Conservation (phyloP, 2,888 invertebrate species). For the Agrochola macilenta region DNA sequence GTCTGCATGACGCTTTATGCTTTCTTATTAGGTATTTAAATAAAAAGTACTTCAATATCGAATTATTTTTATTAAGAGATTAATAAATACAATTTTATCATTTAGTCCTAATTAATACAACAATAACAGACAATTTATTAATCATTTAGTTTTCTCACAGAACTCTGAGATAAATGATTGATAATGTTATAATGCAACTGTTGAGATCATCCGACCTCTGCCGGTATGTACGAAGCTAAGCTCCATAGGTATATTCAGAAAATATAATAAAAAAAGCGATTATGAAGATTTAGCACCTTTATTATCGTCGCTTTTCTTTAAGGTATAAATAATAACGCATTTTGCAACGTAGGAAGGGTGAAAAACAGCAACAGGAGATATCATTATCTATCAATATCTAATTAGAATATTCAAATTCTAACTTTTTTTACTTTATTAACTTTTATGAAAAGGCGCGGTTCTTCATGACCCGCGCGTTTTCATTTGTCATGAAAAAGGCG, state of each 20-base stretch:
- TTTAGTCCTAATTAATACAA: background rate
- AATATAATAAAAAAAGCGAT: too few relatives aligned
- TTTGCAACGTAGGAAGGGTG: background rate
- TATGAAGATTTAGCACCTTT: background rate
- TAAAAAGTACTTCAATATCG: background rate
- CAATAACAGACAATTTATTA: background rate
- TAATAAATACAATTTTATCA: background rate
- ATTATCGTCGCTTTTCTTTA: background rate
- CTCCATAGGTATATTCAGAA: too few relatives aligned
- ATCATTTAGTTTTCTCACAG: conserved; percentile 1
- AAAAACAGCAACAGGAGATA: background rate
- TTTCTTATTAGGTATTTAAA: background rate
- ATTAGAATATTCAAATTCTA: too few relatives aligned
- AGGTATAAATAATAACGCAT: background rate
- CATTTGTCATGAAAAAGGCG: background rate
- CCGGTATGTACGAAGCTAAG: too few relatives aligned
- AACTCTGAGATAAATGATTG: background rate
- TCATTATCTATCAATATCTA: too few relatives aligned
- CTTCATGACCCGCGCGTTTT: too few relatives aligned
- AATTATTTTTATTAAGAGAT: background rate
- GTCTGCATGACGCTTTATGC: too few relatives aligned
- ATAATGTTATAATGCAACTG: background rate
- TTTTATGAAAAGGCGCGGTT: too few relatives aligned
- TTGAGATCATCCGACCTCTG: too few relatives aligned
- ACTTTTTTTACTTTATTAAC: too few relatives aligned